Conservation (phyloP, 2,113 vertebrate species). For the Atlantisia rogersi region DNA sequence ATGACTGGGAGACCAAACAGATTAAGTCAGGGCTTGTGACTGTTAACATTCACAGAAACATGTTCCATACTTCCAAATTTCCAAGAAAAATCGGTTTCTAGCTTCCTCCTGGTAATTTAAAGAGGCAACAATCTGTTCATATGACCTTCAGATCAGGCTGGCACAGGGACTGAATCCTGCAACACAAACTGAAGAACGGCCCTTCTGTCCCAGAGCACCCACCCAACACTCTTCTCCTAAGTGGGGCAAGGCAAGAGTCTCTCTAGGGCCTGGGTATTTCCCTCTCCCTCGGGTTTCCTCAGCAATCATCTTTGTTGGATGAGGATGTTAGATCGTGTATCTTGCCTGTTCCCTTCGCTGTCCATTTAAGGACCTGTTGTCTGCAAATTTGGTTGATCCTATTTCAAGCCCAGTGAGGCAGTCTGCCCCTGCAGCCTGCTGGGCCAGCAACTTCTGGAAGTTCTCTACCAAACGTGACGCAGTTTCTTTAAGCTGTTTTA, state of each 20-base stretch:
- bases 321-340: neutral
- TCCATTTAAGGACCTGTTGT: neutral
- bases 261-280: neutral
- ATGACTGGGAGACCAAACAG: neutral
- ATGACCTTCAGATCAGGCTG: neutral
- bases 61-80: conserved; percentile 2
- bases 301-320: neutral
- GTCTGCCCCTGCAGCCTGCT: neutral
- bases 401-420: neutral
- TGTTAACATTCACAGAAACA: neutral
- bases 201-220: neutral
- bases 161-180: neutral
- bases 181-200: neutral
- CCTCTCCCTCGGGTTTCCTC: neutral
- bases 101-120: conserved; percentile 28
- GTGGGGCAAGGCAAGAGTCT: neutral
- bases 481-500: neutral
- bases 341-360: neutral
- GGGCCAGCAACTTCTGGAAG: neutral
- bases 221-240: neutral
- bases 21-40: neutral
- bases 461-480: neutral
- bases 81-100: neutral
- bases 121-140: conserved; percentile 22
- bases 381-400: neutral